Evolutionary conservation across 2,797 vertebrate genomes (phyloP).

Genomic region (Tragelaphus eurycerus): DNA sequence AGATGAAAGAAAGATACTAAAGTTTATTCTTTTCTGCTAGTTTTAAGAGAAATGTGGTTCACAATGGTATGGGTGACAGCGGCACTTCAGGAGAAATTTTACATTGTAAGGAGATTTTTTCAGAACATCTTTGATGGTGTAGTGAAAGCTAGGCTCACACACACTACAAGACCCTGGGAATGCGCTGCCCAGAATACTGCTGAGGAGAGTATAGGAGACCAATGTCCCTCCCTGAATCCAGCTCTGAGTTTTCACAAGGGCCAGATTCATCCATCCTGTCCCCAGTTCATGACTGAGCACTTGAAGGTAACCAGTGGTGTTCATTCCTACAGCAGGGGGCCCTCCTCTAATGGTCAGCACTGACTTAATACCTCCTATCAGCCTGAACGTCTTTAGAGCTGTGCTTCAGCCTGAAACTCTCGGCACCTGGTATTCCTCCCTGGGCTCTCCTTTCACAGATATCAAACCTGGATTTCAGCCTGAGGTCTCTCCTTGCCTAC

Average conservation of each 20-base stretch:
- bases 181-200: neutral
- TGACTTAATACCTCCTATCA: fast-evolving
- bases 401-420: neutral
- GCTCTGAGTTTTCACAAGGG: neutral
- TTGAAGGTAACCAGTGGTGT: fast-evolving
- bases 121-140: neutral
- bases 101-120: neutral
- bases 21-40: neutral
- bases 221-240: neutral
- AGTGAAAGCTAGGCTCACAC: neutral
- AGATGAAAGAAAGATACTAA: neutral
- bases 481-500: fast-evolving
- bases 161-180: neutral
- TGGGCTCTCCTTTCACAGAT: neutral
- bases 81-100: neutral
- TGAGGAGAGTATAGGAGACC: neutral
- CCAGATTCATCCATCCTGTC: neutral
- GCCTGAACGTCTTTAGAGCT: no score
- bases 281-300: neutral
- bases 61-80: neutral
- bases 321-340: fast-evolving
- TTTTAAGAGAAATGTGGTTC: neutral
- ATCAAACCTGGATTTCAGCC: neutral
- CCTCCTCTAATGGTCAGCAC: neutral
- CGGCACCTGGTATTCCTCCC: neutral